Percentiles rank a stretch among this genome's conserved stretches.
Evolutionary conservation across 1,140 invertebrate species (phyloP).

Genomic region (Conopomorpha cramerella): DNA sequence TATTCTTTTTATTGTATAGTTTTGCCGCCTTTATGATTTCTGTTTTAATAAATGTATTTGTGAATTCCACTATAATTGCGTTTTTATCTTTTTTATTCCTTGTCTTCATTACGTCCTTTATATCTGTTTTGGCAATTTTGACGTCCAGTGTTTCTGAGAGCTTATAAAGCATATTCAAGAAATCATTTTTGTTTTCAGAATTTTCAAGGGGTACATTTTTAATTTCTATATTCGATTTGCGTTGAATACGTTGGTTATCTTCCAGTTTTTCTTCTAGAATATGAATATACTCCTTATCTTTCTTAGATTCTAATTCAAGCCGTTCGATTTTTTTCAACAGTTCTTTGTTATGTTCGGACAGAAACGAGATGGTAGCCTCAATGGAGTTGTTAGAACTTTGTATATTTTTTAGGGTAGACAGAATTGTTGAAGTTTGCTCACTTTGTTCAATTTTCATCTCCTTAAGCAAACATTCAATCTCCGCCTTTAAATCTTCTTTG

Average conservation of each 20-base stretch:
- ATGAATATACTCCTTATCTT: slow-evolving; percentile 11
- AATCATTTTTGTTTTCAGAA: slow-evolving; percentile 1
- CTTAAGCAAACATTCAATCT: background rate
- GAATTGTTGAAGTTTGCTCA: background rate
- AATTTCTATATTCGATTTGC: slow-evolving; percentile 7
- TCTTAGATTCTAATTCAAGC: slow-evolving; percentile 6
- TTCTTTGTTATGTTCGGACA: background rate
- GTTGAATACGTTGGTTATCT: slow-evolving; percentile 3
- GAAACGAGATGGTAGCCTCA: background rate
- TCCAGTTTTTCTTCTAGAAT: slow-evolving; percentile 9
- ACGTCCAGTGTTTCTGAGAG: background rate
- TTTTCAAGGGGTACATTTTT: background rate
- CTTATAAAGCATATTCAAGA: background rate
- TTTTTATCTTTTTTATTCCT: background rate
- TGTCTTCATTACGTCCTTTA: background rate
- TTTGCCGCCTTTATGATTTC: background rate
- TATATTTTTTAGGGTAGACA: background rate
- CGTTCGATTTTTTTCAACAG: background rate
- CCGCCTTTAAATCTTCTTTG: background rate
- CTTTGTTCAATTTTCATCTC: background rate
- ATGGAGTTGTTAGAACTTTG: background rate
- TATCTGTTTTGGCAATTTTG: background rate
- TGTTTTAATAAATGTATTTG: background rate
- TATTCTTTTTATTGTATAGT: background rate
- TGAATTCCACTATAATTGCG: background rate